Percentiles rank a stretch among this genome's conserved stretches.
These are phyloP conservation scores for Acipenser transmontanus DNA, from an alignment of 2,797 vertebrate genomes.

Conservation along the genomic window DNA sequence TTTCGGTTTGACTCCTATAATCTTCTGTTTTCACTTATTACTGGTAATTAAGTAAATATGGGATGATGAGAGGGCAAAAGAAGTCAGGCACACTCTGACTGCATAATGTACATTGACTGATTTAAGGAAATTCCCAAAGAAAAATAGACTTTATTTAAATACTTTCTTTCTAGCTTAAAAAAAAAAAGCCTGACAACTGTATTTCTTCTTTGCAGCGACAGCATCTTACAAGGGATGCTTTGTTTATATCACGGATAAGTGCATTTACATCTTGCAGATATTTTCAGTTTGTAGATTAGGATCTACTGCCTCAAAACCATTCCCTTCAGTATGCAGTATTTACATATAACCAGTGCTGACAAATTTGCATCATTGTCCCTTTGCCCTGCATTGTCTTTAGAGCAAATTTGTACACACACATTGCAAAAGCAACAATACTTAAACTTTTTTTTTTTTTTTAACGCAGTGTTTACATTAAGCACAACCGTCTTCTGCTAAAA, in stretches of 20 bases:
- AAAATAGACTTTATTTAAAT: too few relatives aligned
- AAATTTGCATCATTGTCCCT: slow-evolving; percentile 5
- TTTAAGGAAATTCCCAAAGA: too few relatives aligned
- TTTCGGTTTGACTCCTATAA: too few relatives aligned
- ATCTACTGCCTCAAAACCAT: background rate
- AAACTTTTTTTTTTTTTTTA: slow-evolving; percentile 12
- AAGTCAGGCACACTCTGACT: too few relatives aligned
- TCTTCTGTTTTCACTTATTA: too few relatives aligned
- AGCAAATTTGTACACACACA: background rate
- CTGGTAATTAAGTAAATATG: too few relatives aligned
- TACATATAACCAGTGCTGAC: slow-evolving; percentile 5
- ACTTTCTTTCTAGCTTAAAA: too few relatives aligned
- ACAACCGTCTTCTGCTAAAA: slow-evolving; percentile 73
- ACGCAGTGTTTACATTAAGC: slow-evolving; percentile 71
- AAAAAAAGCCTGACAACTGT: too few relatives aligned
- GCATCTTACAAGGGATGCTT: background rate
- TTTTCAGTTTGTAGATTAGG: slow-evolving; percentile 1
- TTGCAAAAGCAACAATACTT: background rate
- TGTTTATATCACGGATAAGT: background rate
- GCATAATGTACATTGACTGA: too few relatives aligned
- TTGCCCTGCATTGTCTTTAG: background rate
- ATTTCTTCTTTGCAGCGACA: background rate
- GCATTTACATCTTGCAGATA: background rate
- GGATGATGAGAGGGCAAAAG: too few relatives aligned
- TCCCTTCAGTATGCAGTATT: background rate